These are phyloP conservation scores for Coturnix japonica DNA, from an alignment of 2,113 vertebrate genomes.

Conservation along the genomic window DNA sequence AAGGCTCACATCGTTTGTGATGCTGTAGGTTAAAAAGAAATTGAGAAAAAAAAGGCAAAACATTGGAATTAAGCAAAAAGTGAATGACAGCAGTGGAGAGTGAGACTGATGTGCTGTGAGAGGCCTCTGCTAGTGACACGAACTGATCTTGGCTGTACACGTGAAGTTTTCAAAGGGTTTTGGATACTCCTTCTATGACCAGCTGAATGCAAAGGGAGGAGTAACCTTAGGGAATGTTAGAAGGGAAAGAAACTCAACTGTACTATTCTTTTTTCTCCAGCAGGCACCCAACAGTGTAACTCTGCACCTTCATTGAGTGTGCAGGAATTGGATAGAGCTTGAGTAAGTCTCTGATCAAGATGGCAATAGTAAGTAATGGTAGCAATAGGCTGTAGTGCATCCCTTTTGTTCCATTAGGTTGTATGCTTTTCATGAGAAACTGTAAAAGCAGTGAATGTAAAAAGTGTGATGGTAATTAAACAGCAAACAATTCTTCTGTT, in stretches of 20 bases:
- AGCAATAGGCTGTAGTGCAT: not conserved
- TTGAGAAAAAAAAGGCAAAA: not conserved
- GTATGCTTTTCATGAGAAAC: not conserved
- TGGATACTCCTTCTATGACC: not conserved
- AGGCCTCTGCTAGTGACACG: not conserved
- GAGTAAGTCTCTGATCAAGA: not conserved
- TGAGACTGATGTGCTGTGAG: not conserved
- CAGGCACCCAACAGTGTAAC: not conserved
- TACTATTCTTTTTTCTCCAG: not conserved
- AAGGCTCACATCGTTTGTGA: not conserved
- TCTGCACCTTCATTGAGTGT: not conserved
- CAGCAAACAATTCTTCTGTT: not conserved
- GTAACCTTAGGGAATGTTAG: not conserved
- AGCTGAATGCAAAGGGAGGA: not conserved
- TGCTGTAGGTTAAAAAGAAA: not conserved
- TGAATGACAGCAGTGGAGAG: not conserved
- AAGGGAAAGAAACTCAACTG: not conserved
- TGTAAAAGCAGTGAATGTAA: not conserved
- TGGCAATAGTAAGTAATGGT: not conserved
- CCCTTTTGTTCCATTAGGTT: not conserved
- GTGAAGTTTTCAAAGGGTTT: conserved; percentile 7
- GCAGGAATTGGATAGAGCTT: not conserved
- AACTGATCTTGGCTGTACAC: not conserved
- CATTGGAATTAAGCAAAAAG: not conserved
- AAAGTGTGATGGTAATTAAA: not conserved